Conservation (phyloP, 2,113 vertebrate genomes). For the Tychaedon coryphoeus region DNA sequence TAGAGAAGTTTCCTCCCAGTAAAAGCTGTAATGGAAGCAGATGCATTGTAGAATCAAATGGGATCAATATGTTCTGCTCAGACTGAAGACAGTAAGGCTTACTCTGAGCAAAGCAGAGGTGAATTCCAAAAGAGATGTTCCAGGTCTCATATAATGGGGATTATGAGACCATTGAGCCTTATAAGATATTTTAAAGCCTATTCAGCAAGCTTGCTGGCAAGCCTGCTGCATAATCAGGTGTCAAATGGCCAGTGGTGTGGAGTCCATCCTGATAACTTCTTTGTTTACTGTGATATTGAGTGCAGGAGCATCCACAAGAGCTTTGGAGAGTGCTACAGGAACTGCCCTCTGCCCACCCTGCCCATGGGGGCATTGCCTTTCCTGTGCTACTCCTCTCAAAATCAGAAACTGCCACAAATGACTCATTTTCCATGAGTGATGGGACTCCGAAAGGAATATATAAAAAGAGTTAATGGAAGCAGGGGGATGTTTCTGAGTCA, state of each 20-base stretch:
- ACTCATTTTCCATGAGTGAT: background rate
- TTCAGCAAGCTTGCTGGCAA: conserved; percentile 34
- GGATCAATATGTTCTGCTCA: conserved; percentile 36
- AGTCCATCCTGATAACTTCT: background rate
- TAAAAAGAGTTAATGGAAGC: conserved; percentile 64
- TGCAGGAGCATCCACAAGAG: background rate
- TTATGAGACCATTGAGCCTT: conserved; percentile 41
- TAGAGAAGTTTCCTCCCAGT: background rate
- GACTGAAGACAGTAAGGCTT: conserved; percentile 1
- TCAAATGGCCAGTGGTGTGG: background rate
- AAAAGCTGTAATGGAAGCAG: conserved; percentile 1
- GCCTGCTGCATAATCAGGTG: background rate
- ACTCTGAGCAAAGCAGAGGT: background rate
- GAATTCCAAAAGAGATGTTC: conserved; percentile 49
- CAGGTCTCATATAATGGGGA: conserved; percentile 29
- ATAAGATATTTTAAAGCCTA: conserved; percentile 56
- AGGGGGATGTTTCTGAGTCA: conserved; percentile 26
- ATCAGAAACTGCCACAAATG: background rate
- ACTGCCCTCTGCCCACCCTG: background rate
- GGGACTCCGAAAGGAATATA: conserved; percentile 41
- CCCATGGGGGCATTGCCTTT: background rate
- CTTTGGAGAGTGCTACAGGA: background rate
- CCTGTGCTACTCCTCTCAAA: background rate
- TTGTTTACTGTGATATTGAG: background rate
- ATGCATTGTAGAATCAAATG: conserved; percentile 13